phyloP scores from a whole-genome alignment of 2,113 vertebrate genomes.

The Galbula dea region DNA sequence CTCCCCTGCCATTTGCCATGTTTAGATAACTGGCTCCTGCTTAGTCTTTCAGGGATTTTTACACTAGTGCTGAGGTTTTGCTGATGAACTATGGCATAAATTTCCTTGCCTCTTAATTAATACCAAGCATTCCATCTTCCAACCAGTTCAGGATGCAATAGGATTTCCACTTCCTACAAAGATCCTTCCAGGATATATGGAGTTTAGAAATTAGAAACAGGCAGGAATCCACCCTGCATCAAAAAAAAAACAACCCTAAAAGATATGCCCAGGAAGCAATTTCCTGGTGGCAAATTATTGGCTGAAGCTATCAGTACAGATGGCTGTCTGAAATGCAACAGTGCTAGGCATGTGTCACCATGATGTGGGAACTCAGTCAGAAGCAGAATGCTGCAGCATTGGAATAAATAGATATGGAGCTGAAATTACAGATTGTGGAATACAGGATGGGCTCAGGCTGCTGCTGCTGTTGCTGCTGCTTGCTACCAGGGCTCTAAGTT shows the following conservation, averaged over 20 bases:
- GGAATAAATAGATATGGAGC: constrained; percentile 60
- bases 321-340: constrained; percentile 65
- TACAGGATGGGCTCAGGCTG: constrained; percentile 41
- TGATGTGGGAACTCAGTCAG: constrained; percentile 63
- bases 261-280: constrained; percentile 44
- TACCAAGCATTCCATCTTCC: not conserved
- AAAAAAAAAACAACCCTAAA: constrained; percentile 33
- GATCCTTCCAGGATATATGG: constrained; percentile 19
- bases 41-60: not conserved
- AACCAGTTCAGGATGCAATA: not conserved
- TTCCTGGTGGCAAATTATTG: constrained; percentile 61
- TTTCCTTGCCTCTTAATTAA: constrained; percentile 32
- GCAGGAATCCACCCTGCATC: constrained; percentile 25
- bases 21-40: constrained; percentile 3
- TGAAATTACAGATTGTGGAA: constrained; percentile 65
- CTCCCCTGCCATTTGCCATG: not conserved
- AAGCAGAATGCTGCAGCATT: constrained; percentile 54
- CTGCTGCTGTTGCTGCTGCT: constrained; percentile 25
- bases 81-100: constrained; percentile 1
- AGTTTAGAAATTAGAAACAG: constrained; percentile 53
- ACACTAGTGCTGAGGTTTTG: not conserved
- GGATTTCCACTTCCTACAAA: constrained; percentile 16
- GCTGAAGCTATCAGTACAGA: constrained; percentile 64
- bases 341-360: constrained; percentile 60
- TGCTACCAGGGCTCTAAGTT: not conserved